phyloP scores from a whole-genome alignment of 2,113 vertebrate genomes.

The Sapayoa aenigma region DNA sequence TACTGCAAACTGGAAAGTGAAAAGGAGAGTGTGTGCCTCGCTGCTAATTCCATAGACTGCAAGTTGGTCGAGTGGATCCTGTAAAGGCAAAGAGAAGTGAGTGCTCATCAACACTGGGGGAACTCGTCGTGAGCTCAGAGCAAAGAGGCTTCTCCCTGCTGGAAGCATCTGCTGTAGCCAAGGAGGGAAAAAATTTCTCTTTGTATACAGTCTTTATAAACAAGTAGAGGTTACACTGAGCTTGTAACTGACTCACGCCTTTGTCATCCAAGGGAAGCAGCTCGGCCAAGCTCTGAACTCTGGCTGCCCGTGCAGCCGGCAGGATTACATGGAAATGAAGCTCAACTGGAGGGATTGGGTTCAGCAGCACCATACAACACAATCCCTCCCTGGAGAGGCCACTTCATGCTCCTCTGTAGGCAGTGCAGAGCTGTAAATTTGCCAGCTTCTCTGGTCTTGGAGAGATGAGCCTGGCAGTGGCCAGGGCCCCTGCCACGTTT shows the following conservation, averaged over 20 bases:
- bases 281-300: not conserved
- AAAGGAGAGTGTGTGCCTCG: accelerated
- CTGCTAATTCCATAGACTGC: not conserved
- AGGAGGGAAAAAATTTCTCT: not conserved
- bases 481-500: accelerated
- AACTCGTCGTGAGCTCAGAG: accelerated
- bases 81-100: not conserved
- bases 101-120: not conserved
- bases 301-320: not conserved
- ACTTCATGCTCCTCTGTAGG: not conserved
- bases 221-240: conserved; percentile 11
- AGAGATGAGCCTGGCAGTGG: not conserved
- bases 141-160: not conserved
- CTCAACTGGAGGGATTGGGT: not conserved
- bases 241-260: not conserved
- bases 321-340: not conserved
- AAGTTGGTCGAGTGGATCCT: accelerated
- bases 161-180: not conserved
- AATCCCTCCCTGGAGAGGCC: not conserved
- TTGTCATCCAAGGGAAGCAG: not conserved
- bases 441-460: not conserved
- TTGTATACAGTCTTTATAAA: not conserved
- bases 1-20: not conserved
- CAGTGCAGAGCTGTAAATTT: not conserved
- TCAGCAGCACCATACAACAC: not conserved